These are phyloP conservation scores for Drosophila kikkawai DNA, from an alignment of 1,140 invertebrate species.

Conservation along the genomic window DNA sequence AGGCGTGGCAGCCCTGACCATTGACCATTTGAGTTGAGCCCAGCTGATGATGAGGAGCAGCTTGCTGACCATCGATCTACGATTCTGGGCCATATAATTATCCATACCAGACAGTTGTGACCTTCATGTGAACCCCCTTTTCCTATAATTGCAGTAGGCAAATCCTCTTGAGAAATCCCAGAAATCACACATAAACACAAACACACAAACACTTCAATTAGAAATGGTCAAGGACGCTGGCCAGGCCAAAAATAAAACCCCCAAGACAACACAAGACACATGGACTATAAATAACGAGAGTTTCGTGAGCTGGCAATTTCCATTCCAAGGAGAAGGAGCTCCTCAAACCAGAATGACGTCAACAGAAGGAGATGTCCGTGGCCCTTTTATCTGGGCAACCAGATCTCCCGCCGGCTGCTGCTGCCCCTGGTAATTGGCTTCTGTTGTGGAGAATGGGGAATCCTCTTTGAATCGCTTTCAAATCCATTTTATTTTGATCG, in stretches of 20 bases:
- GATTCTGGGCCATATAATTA: constrained; percentile 20
- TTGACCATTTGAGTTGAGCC: constrained; percentile 36
- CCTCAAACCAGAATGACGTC: constrained; percentile 33
- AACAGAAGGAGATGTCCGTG: constrained; percentile 26
- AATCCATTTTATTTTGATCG: constrained; percentile 48
- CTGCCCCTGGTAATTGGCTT: constrained; percentile 48
- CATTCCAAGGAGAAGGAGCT: constrained; percentile 10
- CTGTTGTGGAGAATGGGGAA: background rate
- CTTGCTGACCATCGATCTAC: constrained; percentile 37
- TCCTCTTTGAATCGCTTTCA: constrained; percentile 27
- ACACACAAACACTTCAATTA: constrained; percentile 20
- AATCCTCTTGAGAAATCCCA: constrained; percentile 14
- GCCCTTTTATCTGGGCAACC: constrained; percentile 10
- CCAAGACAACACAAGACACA: background rate
- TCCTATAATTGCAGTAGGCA: constrained; percentile 32
- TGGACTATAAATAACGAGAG: constrained; percentile 52
- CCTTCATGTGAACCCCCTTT: constrained; percentile 30
- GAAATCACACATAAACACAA: constrained; percentile 23
- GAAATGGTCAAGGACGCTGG: constrained; percentile 53
- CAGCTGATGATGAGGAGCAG: constrained; percentile 30
- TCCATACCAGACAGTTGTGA: constrained; percentile 14
- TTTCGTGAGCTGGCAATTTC: constrained; percentile 51
- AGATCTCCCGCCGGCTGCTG: constrained; percentile 13
- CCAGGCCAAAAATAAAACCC: constrained; percentile 48
- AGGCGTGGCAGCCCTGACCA: constrained; percentile 30